Percentiles rank a stretch among this genome's conserved stretches.
Conservation (phyloP, 2,113 vertebrate species). For the Heterochromis multidens region DNA sequence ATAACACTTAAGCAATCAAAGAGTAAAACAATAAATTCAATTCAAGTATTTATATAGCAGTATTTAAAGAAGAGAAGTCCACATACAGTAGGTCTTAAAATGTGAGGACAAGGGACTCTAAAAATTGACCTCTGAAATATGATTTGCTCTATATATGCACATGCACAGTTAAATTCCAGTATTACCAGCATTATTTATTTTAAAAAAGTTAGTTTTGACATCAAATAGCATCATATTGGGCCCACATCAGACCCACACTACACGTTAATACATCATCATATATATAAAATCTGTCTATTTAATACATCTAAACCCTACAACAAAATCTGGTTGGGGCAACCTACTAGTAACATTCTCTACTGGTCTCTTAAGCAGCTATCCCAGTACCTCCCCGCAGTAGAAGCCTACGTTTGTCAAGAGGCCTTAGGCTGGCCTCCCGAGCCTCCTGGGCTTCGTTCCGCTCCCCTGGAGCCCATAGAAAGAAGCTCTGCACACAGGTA, state of each 20-base stretch:
- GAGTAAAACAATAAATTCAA: not conserved
- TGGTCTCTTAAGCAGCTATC: constrained; percentile 56
- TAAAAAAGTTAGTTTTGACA: not conserved
- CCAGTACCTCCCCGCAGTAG: constrained; percentile 71
- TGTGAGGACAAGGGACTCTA: not conserved
- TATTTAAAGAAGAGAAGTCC: not conserved
- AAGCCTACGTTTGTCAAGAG: constrained; percentile 68
- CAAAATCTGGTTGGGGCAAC: not conserved
- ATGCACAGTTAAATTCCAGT: not conserved
- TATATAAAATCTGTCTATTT: not conserved
- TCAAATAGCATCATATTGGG: not conserved
- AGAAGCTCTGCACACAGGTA: constrained; percentile 88
- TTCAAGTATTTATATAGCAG: not conserved
- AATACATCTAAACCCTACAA: not conserved
- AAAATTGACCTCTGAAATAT: not conserved
- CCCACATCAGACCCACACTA: not conserved
- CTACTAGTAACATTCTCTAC: not conserved
- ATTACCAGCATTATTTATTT: too few species aligned
- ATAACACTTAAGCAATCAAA: not conserved
- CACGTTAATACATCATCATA: not conserved
- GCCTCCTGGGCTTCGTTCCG: constrained; percentile 91
- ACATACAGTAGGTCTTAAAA: not conserved
- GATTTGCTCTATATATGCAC: not conserved
- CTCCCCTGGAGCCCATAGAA: constrained; percentile 84
- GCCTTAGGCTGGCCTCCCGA: constrained; percentile 86